Conservation (phyloP, 2,113 vertebrate genomes). For the Mormoops blainvillei region DNA sequence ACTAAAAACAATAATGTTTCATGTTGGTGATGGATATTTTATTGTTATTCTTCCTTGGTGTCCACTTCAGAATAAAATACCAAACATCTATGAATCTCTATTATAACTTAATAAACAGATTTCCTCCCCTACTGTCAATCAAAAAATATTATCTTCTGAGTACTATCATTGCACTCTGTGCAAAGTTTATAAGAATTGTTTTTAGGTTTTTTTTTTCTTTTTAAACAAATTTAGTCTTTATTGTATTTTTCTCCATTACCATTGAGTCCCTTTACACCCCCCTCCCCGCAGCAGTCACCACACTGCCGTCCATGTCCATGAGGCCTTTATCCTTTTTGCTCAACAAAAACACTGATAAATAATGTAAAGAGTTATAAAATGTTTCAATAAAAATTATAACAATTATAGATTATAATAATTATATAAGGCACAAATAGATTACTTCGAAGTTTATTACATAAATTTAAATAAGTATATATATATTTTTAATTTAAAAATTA, state of each 20-base stretch:
- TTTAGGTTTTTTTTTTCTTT: too few species aligned
- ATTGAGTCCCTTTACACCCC: too few species aligned
- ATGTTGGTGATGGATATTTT: neutral
- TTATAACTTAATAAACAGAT: constrained; percentile 14
- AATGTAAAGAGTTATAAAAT: neutral
- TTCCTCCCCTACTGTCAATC: neutral
- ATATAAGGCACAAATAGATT: neutral
- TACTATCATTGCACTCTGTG: neutral
- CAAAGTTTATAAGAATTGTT: neutral
- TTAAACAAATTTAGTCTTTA: too few species aligned
- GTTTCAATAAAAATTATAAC: neutral
- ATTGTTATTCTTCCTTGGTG: neutral
- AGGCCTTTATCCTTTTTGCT: too few species aligned
- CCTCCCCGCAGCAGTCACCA: too few species aligned
- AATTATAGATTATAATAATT: neutral
- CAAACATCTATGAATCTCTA: neutral
- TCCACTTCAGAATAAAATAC: neutral
- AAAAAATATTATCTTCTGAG: neutral
- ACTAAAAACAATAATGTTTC: neutral
- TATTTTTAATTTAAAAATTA: neutral
- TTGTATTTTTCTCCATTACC: too few species aligned
- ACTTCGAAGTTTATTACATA: neutral
- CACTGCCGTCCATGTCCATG: too few species aligned
- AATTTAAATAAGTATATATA: neutral
- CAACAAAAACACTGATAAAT: neutral